Base-by-base conservation (phyloP, 2,113 vertebrate species). In the Bucco capensis region DNA sequence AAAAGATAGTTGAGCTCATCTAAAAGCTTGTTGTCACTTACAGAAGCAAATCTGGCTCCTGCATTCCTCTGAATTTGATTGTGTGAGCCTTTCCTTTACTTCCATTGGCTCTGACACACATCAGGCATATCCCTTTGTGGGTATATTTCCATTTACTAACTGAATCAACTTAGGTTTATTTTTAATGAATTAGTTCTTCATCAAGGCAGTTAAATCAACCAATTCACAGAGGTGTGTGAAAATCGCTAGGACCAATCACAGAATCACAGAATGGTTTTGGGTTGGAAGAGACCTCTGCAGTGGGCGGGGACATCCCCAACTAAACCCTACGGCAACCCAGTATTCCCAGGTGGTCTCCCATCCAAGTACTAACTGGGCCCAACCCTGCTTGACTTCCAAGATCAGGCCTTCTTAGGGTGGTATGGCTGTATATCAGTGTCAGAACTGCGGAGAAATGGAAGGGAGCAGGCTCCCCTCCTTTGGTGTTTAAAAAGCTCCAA, bases 11-110 rank as follows among this genome's bases (percentile, higher is more conserved):
- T 65, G 28, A 90, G 72, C 31, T 93, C 33, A 56, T 90, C 56
- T 62, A 23, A 90, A 88, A 92, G 44, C 57, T 75, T 83, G 30
- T 64, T 93, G 80, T 83, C 76, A 60, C 73, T 94, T 78, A 67
- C 2, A 86, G 69, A 92, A 81, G 21, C 22, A 90, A 78, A 81
- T 30, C 16, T 1, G 0, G 18, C n/a, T 73, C 50, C 37, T 3
- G 2, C 77, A 31, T n/a, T 94, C 60, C 42, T 67, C 65, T 72
- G 83, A 23, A 46, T 74, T 31, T 79, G 56, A 19, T 69, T 74
- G 14, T 44, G 9, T 33, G 73, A 71, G 71, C 46, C 30, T 71
- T 82, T 31, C 21, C 14, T 57, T 85, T 33, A 8, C 37, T 90
- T 58, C 12, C 27, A 6, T 8, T 56, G 30, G 12, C 65, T 91